These are phyloP conservation scores for Orthosia incerta DNA, from an alignment of 2,888 invertebrate genomes.

Conservation along the genomic window DNA sequence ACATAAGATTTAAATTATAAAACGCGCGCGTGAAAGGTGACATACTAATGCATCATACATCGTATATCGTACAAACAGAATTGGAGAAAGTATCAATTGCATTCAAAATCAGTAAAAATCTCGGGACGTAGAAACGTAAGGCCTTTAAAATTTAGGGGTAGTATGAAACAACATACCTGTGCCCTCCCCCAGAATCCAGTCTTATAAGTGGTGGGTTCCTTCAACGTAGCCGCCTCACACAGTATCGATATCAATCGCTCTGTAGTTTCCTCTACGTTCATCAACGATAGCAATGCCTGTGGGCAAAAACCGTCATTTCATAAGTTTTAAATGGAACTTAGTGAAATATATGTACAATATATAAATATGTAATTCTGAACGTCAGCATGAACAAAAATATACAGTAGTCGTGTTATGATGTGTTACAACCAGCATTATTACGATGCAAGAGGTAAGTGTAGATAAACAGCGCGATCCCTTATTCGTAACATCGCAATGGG, in stretches of 20 bases:
- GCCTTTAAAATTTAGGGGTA: not conserved
- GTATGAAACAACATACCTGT: slow-evolving; percentile 91
- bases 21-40: not conserved
- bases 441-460: too few relatives aligned
- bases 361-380: too few relatives aligned
- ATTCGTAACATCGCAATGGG: too few relatives aligned
- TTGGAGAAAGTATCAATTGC: not conserved
- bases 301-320: slow-evolving; percentile 57
- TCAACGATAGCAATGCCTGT: slow-evolving; percentile 94
- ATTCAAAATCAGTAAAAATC: not conserved
- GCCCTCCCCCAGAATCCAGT: slow-evolving; percentile 98
- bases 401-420: too few relatives aligned
- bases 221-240: slow-evolving; percentile 95
- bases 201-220: slow-evolving; percentile 96
- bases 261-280: slow-evolving; percentile 96
- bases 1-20: not conserved
- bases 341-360: too few relatives aligned
- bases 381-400: too few relatives aligned
- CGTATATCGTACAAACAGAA: not conserved
- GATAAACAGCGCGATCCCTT: too few relatives aligned
- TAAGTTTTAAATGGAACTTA: too few relatives aligned
- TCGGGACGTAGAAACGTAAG: not conserved
- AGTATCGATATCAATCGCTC: slow-evolving; percentile 96
- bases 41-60: too few relatives aligned
- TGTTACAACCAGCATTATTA: too few relatives aligned